Percentiles rank a stretch among this genome's conserved stretches.
These are phyloP conservation scores for Chinchilla lanigera DNA, from an alignment of 2,113 vertebrate species.

Conservation along the genomic window DNA sequence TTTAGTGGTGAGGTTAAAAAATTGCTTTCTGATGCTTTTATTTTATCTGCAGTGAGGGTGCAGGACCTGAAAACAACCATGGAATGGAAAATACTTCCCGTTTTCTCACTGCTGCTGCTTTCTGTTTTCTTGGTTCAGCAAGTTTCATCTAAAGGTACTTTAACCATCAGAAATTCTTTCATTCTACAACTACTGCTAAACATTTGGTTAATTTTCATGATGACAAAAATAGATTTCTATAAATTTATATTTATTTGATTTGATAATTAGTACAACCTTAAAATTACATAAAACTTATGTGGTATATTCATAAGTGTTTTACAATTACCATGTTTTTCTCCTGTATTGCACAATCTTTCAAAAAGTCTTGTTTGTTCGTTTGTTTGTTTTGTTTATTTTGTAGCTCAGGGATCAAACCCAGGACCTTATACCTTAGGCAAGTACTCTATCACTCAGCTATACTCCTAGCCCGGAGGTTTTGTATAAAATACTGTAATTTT, in stretches of 20 bases:
- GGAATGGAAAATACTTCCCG: conserved; percentile 79
- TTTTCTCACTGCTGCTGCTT: conserved; percentile 76
- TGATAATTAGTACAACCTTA: neutral
- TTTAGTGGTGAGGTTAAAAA: neutral
- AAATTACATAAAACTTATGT: neutral
- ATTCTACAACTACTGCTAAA: neutral
- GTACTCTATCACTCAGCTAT: neutral
- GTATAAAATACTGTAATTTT: neutral
- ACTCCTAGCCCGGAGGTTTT: neutral
- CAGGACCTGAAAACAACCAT: conserved; percentile 75
- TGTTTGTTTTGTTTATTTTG: neutral
- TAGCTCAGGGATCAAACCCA: neutral
- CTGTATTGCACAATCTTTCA: neutral
- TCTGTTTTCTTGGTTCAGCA: conserved; percentile 77
- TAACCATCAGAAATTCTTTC: conserved; percentile 6
- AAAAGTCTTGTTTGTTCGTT: neutral
- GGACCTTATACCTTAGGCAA: neutral
- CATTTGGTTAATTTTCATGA: neutral
- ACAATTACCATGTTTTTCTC: neutral
- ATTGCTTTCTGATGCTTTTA: neutral
- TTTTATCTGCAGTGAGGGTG: conserved; percentile 75
- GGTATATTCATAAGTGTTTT: neutral
- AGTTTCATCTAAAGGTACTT: conserved; percentile 87
- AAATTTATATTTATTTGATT: neutral
- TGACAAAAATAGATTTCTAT: neutral